Evolutionary conservation across 2,888 invertebrate species (phyloP), one percentile per base, ranked within the genome.

Genomic region (Drosophila mulleri): DNA sequence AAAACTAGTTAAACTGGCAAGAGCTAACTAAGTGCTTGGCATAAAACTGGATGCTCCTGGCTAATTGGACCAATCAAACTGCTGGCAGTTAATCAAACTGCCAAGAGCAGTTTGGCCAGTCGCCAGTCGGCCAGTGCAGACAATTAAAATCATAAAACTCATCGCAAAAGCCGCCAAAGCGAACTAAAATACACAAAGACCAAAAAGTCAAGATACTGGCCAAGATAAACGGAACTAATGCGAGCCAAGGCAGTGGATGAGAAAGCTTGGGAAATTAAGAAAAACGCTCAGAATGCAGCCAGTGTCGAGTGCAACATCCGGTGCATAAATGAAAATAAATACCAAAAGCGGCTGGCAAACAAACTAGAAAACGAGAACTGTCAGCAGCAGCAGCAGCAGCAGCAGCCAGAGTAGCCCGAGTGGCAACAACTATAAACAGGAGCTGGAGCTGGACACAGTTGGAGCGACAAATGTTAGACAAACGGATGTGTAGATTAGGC

Each of bases 301-400:
- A 64, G 72, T 60, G 74, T 60, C 66, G 67, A 75, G 83, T 83
- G 89, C 84, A 84, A 83, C 78, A 79, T 85, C 84, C 84, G 89
- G 88, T 85, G 84, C 79, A 87, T 84, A 87, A 85, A 85, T 87
- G 84, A 85, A 82, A 89, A 84, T 79, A 89, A 86, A 84, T 75
- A 75, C 73, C 20, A 39, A 58, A 58, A 59, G 57, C 32, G 59
- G 59, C 59, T 58, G 63, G 39, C 61, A 69, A 72, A 66, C 56
- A 67, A 67, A 60, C 59, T 45, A 66, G 62, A 50, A 66, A 77
- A 68, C 67, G 60, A 69, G 65, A 76, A 64, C 84, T 83, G 83
- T 80, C 84, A 83, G 48, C 58, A 83, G 47, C 58, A 84, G 48
- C 58, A 83, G 29, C 7, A 29, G 81, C 26, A 54, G 56, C 61